Conservation (phyloP, 2,113 vertebrate genomes). For the Gavia stellata region DNA sequence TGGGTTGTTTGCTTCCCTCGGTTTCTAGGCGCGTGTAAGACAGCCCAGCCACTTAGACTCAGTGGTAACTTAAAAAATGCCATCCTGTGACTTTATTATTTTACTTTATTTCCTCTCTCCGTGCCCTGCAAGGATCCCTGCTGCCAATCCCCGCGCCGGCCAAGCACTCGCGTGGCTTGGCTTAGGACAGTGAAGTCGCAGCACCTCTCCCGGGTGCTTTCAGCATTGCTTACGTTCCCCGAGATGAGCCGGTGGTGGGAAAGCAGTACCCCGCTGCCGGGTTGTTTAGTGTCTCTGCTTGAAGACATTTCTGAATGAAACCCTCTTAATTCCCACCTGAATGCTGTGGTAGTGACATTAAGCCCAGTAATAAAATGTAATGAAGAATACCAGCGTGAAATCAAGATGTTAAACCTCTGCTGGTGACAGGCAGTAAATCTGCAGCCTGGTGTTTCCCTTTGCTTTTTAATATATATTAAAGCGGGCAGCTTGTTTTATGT, state of each 20-base stretch:
- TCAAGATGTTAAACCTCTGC: constrained; percentile 37
- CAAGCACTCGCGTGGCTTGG: rapidly evolving
- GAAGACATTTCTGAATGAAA: background rate
- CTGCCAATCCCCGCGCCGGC: background rate
- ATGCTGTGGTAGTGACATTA: background rate
- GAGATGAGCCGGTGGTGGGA: background rate
- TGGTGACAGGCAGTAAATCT: constrained; percentile 3
- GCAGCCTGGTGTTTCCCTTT: background rate
- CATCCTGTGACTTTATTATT: background rate
- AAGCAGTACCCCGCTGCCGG: rapidly evolving
- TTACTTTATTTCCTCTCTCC: background rate
- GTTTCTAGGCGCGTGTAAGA: background rate
- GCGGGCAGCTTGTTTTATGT: background rate
- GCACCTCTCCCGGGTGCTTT: background rate
- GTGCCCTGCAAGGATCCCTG: background rate
- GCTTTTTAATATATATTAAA: background rate
- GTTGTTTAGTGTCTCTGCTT: background rate
- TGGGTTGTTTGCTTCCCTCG: background rate
- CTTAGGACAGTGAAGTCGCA: background rate
- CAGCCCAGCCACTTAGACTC: background rate
- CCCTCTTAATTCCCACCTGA: background rate
- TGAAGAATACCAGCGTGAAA: constrained; percentile 41
- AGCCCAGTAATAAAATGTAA: background rate
- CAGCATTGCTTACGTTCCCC: background rate
- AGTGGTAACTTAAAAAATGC: background rate